Conservation (phyloP, 2,113 vertebrate species). For the Psittacus erithacus region DNA sequence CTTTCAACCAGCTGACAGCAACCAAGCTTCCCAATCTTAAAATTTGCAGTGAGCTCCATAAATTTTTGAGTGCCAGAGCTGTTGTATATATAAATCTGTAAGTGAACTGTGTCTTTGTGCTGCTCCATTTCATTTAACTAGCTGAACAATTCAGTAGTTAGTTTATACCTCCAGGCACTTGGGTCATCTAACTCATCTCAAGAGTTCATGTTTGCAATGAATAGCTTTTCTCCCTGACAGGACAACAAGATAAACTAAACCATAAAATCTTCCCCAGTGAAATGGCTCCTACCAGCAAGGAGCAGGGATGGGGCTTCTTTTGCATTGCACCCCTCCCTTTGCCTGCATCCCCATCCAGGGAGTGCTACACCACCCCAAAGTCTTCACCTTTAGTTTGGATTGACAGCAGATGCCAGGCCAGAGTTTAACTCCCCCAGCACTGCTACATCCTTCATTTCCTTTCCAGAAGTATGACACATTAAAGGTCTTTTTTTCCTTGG, state of each 20-base stretch:
- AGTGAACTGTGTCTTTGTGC: background rate
- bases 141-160: slow-evolving; percentile 6
- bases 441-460: background rate
- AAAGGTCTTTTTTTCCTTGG: background rate
- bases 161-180: slow-evolving; percentile 25
- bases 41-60: background rate
- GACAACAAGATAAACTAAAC: background rate
- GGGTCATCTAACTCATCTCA: slow-evolving; percentile 17
- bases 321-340: background rate
- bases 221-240: background rate
- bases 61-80: background rate
- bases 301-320: background rate
- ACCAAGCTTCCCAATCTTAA: background rate
- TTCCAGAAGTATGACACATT: background rate
- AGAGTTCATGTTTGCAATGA: background rate
- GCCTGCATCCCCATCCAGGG: background rate
- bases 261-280: background rate
- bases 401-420: background rate
- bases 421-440: background rate
- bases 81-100: background rate
- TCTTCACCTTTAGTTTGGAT: background rate
- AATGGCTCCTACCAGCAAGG: background rate
- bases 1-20: background rate
- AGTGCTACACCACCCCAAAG: background rate
- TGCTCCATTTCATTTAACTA: slow-evolving; percentile 50